Base-by-base conservation (phyloP, 2,888 invertebrate species). In the Dastarcus helophoroides region DNA sequence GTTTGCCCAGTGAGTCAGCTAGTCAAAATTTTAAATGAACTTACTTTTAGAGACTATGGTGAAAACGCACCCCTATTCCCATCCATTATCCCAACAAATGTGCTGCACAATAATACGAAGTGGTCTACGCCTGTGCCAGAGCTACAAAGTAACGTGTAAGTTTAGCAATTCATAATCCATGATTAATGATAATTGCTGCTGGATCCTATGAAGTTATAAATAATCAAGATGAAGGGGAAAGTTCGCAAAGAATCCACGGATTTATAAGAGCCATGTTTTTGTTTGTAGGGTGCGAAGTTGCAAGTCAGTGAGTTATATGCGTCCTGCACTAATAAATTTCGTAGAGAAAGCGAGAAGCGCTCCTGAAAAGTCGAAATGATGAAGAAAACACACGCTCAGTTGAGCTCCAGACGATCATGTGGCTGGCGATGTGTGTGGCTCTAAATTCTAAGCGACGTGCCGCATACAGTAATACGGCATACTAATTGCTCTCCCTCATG, bases 131-230 rank as follows among this genome's bases (percentile, higher is more conserved):
- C n/a, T n/a, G n/a, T n/a, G n/a, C n/a, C n/a, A n/a, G n/a, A n/a
- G n/a, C n/a, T n/a, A n/a, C n/a, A n/a, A n/a, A n/a, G n/a, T n/a
- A n/a, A 6, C 19, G 6, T 53, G 53, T 46, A 57, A 58, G 55
- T 57, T 58, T 57, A 49, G 52, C 57, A 54, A 57, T 58, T 57
- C 57, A 57, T 58, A 58, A 58, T 54, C 45, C 48, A 51, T 58
- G 58, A 58, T 58, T 56, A 57, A 58, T 58, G 58, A 54, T 58
- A 58, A 58, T 58, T 57, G 56, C 54, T 41, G 47, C 45, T 43
- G 40, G 48, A 46, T 48, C 49, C 45, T 52, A 55, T 54, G 50
- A 51, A 55, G 56, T 56, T 54, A 54, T 56, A 54, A 55, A 55
- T 54, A 52, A 48, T 46, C 25, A 42, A 35, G 39, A 42, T 39